A percentile compares a stretch with the other conserved stretches of the same genome.
Conservation (phyloP, 2,888 invertebrate species). For the Tachina fera region DNA sequence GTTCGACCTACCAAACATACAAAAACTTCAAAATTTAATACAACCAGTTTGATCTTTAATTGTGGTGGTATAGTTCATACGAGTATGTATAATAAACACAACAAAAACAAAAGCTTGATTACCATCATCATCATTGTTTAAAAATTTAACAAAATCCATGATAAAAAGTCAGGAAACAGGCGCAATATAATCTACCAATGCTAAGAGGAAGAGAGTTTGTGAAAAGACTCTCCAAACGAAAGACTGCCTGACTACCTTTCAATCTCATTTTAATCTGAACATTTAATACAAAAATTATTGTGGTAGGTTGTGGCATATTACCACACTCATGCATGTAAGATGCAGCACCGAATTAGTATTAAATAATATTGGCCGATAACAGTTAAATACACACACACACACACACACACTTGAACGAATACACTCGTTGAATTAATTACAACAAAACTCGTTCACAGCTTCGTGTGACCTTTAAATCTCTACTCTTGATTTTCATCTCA, state of each 20-base stretch:
- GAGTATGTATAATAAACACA: conserved; percentile 42
- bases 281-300: conserved; percentile 56
- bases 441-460: conserved; percentile 52
- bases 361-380: conserved; percentile 47
- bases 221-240: conserved; percentile 6
- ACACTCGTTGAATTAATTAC: conserved; percentile 29
- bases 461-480: conserved; percentile 66
- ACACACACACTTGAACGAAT: not conserved
- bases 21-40: conserved; percentile 29
- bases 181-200: conserved; percentile 4
- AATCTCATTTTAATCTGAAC: conserved; percentile 27
- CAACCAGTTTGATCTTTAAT: conserved; percentile 50
- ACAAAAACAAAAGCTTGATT: conserved; percentile 2
- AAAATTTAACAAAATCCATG: not conserved
- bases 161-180: conserved; percentile 62
- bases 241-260: not conserved
- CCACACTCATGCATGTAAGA: not conserved
- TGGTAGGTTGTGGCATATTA: conserved; percentile 64
- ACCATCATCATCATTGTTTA: conserved; percentile 8
- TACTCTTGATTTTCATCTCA: conserved; percentile 39
- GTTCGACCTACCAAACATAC: conserved; percentile 50
- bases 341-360: conserved; percentile 14
- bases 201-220: conserved; percentile 6
- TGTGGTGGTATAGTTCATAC: conserved; percentile 36
- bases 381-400: conserved; percentile 16